These are phyloP conservation scores for Agrypnus murinus DNA, from an alignment of 2,888 invertebrate genomes.

Conservation along the genomic window DNA sequence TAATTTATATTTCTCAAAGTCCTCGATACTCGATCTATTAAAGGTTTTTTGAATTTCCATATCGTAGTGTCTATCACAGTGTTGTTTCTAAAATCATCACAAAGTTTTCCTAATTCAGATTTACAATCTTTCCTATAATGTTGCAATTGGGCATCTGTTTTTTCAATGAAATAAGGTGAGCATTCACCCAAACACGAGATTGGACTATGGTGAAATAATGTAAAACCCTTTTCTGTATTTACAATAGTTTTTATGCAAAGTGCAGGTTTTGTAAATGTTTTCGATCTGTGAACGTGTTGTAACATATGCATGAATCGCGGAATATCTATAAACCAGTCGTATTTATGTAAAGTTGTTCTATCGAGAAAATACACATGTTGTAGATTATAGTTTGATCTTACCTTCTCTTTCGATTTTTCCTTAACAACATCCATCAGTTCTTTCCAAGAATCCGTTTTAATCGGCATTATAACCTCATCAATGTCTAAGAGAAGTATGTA, in stretches of 20 bases:
- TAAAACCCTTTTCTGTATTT: conserved; percentile 87
- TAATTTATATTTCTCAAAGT: conserved; percentile 80
- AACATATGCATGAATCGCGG: conserved; percentile 89
- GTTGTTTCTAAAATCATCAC: conserved; percentile 84
- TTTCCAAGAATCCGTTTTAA: conserved; percentile 82
- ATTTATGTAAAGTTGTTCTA: conserved; percentile 86
- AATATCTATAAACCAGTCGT: conserved; percentile 86
- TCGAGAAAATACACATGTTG: conserved; percentile 95
- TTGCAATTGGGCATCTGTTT: conserved; percentile 87
- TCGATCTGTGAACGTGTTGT: conserved; percentile 88
- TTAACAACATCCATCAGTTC: conserved; percentile 82
- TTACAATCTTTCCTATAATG: conserved; percentile 94
- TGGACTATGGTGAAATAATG: conserved; percentile 92
- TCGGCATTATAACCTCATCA: conserved; percentile 96
- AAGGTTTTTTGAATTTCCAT: conserved; percentile 85
- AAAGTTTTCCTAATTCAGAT: conserved; percentile 85
- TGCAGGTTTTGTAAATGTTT: conserved; percentile 90
- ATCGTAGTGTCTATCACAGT: conserved; percentile 86
- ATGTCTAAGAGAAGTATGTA: conserved; percentile 94
- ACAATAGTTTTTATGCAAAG: conserved; percentile 94
- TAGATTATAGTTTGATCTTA: conserved; percentile 88
- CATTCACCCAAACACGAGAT: conserved; percentile 75
- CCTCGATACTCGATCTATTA: conserved; percentile 79
- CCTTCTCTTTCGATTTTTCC: conserved; percentile 78
- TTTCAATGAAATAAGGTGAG: conserved; percentile 85